A percentile compares a stretch with the other conserved stretches of the same genome.
These are phyloP conservation scores for Drosophila mayaguana DNA, from an alignment of 2,888 invertebrate species.

Conservation along the genomic window DNA sequence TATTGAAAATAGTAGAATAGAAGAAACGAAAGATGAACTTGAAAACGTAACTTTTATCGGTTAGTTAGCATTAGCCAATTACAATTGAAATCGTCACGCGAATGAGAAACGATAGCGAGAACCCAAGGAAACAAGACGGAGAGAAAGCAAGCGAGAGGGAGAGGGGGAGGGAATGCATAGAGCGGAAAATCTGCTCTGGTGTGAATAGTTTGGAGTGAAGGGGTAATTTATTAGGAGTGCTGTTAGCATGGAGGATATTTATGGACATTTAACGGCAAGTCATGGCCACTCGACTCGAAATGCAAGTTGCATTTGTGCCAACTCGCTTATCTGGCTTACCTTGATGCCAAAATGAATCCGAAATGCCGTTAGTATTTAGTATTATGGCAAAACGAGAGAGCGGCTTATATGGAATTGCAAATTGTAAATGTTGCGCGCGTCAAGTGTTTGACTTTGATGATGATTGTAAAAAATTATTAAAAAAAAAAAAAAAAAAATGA, in stretches of 20 bases:
- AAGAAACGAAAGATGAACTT: neutral
- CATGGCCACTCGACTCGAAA: conserved; percentile 9
- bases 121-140: neutral
- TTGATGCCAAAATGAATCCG: conserved; percentile 37
- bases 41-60: conserved; percentile 5
- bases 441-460: conserved; percentile 19
- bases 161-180: conserved; percentile 11
- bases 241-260: neutral
- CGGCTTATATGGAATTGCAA: conserved; percentile 2
- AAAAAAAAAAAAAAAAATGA: too few species aligned
- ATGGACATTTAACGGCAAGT: conserved; percentile 1
- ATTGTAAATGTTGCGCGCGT: conserved; percentile 35
- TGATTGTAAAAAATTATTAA: conserved; percentile 9
- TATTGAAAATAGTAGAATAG: neutral
- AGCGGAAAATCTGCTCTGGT: conserved; percentile 1
- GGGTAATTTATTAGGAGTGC: neutral
- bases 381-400: neutral
- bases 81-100: conserved; percentile 67
- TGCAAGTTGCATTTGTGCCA: conserved; percentile 19
- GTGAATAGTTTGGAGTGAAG: neutral
- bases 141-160: neutral
- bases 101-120: conserved; percentile 9
- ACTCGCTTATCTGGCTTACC: conserved; percentile 29
- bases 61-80: conserved; percentile 41
- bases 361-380: conserved; percentile 11